phyloP scores from a whole-genome alignment of 2,797 vertebrate genomes.

The Adelosebastes latens region DNA sequence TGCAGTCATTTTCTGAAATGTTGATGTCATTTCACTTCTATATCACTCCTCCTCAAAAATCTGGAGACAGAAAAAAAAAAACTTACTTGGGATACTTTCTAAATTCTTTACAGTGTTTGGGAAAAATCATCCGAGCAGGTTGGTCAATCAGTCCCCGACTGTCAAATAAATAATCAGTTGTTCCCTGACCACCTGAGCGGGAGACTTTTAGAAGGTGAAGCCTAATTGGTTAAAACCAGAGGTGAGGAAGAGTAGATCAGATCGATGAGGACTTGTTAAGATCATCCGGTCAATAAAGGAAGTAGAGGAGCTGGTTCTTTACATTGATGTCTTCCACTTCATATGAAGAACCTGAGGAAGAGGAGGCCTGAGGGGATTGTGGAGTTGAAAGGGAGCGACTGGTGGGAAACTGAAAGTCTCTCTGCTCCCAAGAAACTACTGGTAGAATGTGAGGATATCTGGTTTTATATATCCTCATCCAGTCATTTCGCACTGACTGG shows the following conservation, averaged over 20 bases:
- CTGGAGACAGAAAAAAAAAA: background rate
- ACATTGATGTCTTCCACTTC: conserved; percentile 53
- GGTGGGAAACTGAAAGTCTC: conserved; percentile 45
- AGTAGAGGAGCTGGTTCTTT: conserved; percentile 26
- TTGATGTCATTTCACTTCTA: no score
- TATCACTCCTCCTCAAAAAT: background rate
- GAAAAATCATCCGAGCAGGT: background rate
- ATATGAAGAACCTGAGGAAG: conserved; percentile 18
- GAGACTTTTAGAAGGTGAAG: conserved; percentile 3
- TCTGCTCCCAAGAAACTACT: conserved; percentile 17
- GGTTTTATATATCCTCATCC: background rate
- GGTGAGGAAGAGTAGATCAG: conserved; percentile 30
- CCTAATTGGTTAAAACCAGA: conserved; percentile 44
- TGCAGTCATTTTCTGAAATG: background rate
- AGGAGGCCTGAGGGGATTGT: conserved; percentile 43
- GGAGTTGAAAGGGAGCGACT: conserved; percentile 22
- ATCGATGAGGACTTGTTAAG: conserved; percentile 64
- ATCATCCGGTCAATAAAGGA: conserved; percentile 52
- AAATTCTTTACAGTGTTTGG: background rate
- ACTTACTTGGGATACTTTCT: background rate
- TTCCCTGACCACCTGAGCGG: background rate
- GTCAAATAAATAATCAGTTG: conserved; percentile 32
- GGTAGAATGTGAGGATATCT: background rate
- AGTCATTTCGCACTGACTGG: background rate
- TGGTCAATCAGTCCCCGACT: background rate